These are phyloP conservation scores for Actinernus sp. DNA, from an alignment of 92 coral and sea anemone genomes.

Conservation along the genomic window DNA sequence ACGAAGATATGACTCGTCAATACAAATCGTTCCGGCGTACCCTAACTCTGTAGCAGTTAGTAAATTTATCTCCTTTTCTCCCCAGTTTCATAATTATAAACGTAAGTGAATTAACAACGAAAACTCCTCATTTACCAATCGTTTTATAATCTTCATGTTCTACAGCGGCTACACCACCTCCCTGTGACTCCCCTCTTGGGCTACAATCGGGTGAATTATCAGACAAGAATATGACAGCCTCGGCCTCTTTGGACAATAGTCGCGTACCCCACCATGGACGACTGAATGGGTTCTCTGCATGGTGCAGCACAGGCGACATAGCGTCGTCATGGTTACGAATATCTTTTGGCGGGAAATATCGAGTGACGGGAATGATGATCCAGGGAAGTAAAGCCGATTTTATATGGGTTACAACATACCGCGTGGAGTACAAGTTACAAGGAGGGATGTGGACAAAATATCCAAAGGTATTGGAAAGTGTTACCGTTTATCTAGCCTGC, in stretches of 20 bases:
- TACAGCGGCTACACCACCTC: too few species aligned
- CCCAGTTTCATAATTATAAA: too few species aligned
- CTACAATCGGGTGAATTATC: constrained; percentile 2
- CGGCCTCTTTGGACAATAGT: neutral
- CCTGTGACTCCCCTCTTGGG: too few species aligned
- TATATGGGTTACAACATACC: constrained; percentile 7
- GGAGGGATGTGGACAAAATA: constrained; percentile 10
- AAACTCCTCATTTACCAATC: too few species aligned
- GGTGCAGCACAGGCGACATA: constrained; percentile 24
- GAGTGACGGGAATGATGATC: constrained; percentile 14
- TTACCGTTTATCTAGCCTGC: too few species aligned
- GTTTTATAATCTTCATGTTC: too few species aligned
- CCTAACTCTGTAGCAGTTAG: too few species aligned
- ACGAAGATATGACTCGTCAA: too few species aligned
- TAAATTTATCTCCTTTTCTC: too few species aligned
- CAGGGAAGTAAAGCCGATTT: constrained; percentile 17
- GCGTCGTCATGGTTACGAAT: constrained; percentile 35
- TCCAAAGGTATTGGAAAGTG: neutral
- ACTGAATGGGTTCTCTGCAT: constrained; percentile 18
- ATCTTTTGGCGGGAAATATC: constrained; percentile 14
- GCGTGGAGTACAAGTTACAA: neutral
- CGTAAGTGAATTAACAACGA: too few species aligned
- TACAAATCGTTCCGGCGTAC: too few species aligned
- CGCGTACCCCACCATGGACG: constrained; percentile 14
- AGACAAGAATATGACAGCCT: constrained; percentile 10